Evolutionary conservation across 2,113 vertebrate species (phyloP).

Genomic region (Psilopsiagon aurifrons): DNA sequence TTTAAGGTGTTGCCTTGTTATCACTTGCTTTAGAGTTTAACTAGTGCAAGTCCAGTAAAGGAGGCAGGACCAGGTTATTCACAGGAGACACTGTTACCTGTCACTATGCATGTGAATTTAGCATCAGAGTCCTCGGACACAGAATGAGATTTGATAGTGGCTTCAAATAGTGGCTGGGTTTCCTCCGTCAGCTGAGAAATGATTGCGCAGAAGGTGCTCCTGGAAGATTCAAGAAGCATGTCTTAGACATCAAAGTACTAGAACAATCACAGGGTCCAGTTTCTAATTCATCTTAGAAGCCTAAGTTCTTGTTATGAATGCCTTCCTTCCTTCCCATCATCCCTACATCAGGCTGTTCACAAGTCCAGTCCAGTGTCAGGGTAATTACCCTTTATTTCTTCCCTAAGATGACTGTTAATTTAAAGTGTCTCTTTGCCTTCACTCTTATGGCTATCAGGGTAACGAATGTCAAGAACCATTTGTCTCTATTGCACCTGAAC

Average conservation of each 20-base stretch:
- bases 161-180: constrained; percentile 93
- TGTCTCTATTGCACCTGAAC: background rate
- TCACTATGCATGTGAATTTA: constrained; percentile 93
- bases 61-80: constrained; percentile 5
- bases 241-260: constrained; percentile 58
- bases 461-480: background rate
- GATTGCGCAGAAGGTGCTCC: constrained; percentile 95
- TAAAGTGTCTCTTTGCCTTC: background rate
- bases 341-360: background rate
- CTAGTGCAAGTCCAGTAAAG: background rate
- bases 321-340: background rate
- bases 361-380: background rate
- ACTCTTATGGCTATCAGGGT: background rate
- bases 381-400: background rate
- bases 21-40: background rate
- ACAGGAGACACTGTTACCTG: constrained; percentile 80
- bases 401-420: background rate
- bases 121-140: constrained; percentile 93
- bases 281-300: background rate
- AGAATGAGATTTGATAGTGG: constrained; percentile 90
- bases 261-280: background rate
- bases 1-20: background rate
- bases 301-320: background rate
- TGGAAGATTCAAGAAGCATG: constrained; percentile 77
- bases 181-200: constrained; percentile 98